Base-by-base conservation (phyloP, 2,797 vertebrate genomes). In the Anolis apletophallus region DNA sequence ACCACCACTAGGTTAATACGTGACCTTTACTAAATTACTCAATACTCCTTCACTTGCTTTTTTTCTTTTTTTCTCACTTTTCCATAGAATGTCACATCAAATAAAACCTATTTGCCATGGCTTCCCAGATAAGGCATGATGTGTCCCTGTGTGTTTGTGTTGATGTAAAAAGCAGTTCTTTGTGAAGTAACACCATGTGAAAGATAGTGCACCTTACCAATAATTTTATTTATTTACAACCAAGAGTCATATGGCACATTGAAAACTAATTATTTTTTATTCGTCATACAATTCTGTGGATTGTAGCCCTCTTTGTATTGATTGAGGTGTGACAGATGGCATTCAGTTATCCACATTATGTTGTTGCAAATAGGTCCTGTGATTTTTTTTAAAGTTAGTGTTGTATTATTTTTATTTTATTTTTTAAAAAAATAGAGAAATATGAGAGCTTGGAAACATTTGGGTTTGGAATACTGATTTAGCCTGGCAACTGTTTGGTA, bases 1-100 rank as follows among this genome's bases (percentile, higher is more conserved):
- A 54, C 67, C 74, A 78, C 75, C n/a, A 57, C 40, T 34, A 19
- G 72, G 68, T 79, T 87, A 79, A 83, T 73, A 54, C 73, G n/a
- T 88, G 91, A 88, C 0, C 0, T 87, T 91, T 29, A 50, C 50
- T 16, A 84, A 40, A 46, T 84, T 84, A 36, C 61, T 91, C 88
- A 80, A 88, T 73, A 80, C 21, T 2, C 8, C 1, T 14, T 32
- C 23, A 69, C 61, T 82, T 26, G 52, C 29, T 54, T 76, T 57
- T 5, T 40, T 29, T 57, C 50, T 5, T 40, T 29, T 57, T 59
- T 46, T 21, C 59, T 67, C 0, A 6, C 9, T 32, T 26, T 9
- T 23, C 72, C 13, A 23, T 10, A 78, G 83, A 83, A 32, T 19
- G n/a, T 1, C 55, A 21, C 67, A 26, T 40, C 34, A 7, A 73